Evolutionary conservation across 2,888 invertebrate genomes (phyloP), one percentile per base, ranked within the genome.

Genomic region (Apamea monoglypha): DNA sequence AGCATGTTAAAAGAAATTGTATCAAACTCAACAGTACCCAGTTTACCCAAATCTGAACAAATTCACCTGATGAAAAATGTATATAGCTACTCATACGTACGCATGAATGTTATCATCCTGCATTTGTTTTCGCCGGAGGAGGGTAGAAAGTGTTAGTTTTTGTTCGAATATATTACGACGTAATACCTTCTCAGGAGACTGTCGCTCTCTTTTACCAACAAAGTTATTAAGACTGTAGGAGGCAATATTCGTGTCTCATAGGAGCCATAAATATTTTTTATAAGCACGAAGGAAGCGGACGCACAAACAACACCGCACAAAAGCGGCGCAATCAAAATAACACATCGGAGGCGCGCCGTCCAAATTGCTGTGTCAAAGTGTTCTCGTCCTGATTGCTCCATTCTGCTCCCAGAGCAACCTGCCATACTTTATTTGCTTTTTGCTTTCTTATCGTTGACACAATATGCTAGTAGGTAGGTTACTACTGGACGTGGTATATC

Each of bases 301-400:
- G 91, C 93, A 92, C 93, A 94, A 94, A 94, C 93, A 94, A 92
- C 91, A 91, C 90, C 92, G 92, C 93, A 94, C 94, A 95, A 95
- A 95, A 94, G 94, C 94, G 93, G 91, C 93, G 94, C 95, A 95
- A 95, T 96, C 95, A 96, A 95, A 96, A 96, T 95, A 96, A 96
- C 94, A 96, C 95, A 95, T 96, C 92, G 95, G 92, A 92, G 92
- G 92, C 92, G 93, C 94, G 92, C 93, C 92, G 92, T 92, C 95
- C 94, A 95, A 96, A 96, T 96, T 95, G 96, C 96, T 95, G 94
- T 95, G 96, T 96, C 96, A 96, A 94, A 95, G 95, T 95, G 95
- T 95, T 95, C 94, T 93, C 94, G 93, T 94, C 92, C 93, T 96
- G 96, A 96, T 96, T 96, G 96, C 95, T 95, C 95, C 93, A 95